Conservation (phyloP, 1,140 invertebrate genomes). For the Eurosta solidaginis region DNA sequence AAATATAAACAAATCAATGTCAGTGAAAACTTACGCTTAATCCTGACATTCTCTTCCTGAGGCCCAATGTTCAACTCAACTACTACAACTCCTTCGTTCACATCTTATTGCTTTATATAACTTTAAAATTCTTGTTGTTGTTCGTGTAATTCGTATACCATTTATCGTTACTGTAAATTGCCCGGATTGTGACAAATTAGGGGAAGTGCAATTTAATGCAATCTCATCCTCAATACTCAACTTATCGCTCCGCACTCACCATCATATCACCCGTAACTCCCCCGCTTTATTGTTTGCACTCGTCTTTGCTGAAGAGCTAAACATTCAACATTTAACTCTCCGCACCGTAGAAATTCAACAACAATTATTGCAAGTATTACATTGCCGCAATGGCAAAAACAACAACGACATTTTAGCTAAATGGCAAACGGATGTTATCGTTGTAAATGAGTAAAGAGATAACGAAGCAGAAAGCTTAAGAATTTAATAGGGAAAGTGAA, state of each 20-base stretch:
- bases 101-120: neutral
- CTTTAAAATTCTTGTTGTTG: neutral
- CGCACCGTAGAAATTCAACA: no score
- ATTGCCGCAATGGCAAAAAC: no score
- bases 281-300: neutral
- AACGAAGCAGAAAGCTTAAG: neutral
- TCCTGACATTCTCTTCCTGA: neutral
- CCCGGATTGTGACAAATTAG: conserved; percentile 23
- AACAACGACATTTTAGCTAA: no score
- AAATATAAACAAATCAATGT: conserved; percentile 14
- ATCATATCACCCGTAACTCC: neutral
- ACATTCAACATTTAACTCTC: neutral
- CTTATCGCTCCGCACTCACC: neutral
- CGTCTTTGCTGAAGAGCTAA: neutral
- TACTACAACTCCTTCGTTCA: neutral
- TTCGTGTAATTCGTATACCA: neutral
- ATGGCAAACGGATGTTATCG: neutral
- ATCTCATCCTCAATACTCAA: conserved; percentile 21
- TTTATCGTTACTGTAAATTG: neutral
- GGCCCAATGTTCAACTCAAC: neutral
- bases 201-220: conserved; percentile 25
- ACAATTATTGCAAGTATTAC: no score
- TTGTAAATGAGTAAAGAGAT: neutral
- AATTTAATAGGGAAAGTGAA: neutral
- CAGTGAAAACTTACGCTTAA: conserved; percentile 24